Base-by-base conservation (phyloP, 2,113 vertebrate species). In the Crotalus horridus region DNA sequence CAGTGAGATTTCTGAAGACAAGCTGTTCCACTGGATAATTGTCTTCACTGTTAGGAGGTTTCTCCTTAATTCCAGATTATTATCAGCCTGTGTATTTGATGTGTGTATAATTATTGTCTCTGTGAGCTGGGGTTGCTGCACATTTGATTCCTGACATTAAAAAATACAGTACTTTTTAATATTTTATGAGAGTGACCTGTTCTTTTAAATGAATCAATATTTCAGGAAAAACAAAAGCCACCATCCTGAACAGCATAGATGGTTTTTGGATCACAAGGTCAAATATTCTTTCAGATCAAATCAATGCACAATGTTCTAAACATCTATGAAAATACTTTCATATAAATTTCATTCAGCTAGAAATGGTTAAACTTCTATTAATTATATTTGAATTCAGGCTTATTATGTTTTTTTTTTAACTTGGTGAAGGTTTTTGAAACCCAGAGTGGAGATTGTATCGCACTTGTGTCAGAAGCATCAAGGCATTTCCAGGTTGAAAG, bases 201-300 rank as follows among this genome's bases (percentile, higher is more conserved):
- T 86, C 24, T 61, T 93, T 23, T 59, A 17, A 93, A 61, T 39
- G 6, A 13, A 69, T 51, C 74, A 39, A 93, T 93, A 86, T 87
- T 81, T 90, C 46, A 93, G 24, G 61, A 93, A 85, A 90, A 90
- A 87, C 61, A 93, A 91, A 24, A 58, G 7, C 61, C 61, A 88
- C 53, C 10, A 59, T 24, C 21, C 86, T 61, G 93, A 93, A 64
- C 39, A 91, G 85, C 33, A 58, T 43, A 20, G 85, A 81, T 81
- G 24, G 39, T 88, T 88, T 81, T 88, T 93, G 12, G 59, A 91
- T 85, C 13, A 1, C 33, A 26, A 91, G 61, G 51, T 88, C 93
- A 91, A 88, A 93, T 91, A 39, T 69, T 93, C 20, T 91, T 91
- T 69, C 39, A 93, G 29, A 88, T 81, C 85, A 93, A 93, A 91